These are phyloP conservation scores for Ernsta delagoae DNA, from an alignment of 2,888 invertebrate genomes.

Conservation along the genomic window DNA sequence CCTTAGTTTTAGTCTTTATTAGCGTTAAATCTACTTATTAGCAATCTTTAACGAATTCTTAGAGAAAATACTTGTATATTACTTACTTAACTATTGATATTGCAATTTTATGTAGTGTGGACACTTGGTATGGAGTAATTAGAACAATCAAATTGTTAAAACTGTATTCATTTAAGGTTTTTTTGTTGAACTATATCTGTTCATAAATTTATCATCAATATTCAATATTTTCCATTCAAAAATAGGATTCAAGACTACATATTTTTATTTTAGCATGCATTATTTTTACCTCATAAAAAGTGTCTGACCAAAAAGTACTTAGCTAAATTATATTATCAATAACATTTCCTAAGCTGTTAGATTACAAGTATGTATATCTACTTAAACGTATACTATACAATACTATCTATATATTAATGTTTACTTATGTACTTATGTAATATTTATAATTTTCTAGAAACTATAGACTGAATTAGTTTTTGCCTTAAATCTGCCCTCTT, in stretches of 20 bases:
- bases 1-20: slow-evolving; percentile 25
- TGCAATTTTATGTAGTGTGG: not conserved
- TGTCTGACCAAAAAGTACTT: slow-evolving; percentile 2
- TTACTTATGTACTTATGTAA: slow-evolving; percentile 4
- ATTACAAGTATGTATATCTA: slow-evolving; percentile 25
- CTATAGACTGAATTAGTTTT: slow-evolving; percentile 60
- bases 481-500: slow-evolving; percentile 49
- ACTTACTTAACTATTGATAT: slow-evolving; percentile 13
- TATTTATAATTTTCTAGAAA: slow-evolving; percentile 43
- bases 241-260: too few relatives aligned
- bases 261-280: too few relatives aligned
- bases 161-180: not conserved
- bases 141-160: not conserved
- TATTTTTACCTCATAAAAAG: not conserved
- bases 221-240: too few relatives aligned
- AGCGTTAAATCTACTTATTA: slow-evolving; percentile 17
- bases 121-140: not conserved
- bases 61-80: slow-evolving; percentile 17
- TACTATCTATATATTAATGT: not conserved
- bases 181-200: not conserved
- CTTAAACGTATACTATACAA: slow-evolving; percentile 21
- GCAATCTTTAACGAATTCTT: slow-evolving; percentile 15
- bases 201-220: too few relatives aligned
- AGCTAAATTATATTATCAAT: slow-evolving; percentile 23
- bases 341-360: slow-evolving; percentile 25